Evolutionary conservation across 1,140 invertebrate species (phyloP), one percentile per base, ranked within the genome.

Genomic region (Thaumatotibia leucotreta): DNA sequence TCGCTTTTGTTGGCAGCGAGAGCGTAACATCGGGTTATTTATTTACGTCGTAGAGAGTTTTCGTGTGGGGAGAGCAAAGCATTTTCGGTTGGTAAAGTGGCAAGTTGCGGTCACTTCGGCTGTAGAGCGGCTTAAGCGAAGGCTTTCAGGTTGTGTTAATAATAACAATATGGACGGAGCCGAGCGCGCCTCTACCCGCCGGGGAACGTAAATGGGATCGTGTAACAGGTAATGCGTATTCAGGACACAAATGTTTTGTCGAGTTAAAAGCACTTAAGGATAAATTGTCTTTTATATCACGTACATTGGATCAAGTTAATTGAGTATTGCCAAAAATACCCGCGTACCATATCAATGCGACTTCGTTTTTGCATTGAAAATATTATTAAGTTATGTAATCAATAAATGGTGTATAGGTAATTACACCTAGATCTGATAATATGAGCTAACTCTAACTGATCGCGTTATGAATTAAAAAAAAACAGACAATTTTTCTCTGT

Each of bases 191-290:
- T 17, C 52, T 24, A 27, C 8, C 50, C 50, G 24, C 24, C 24
- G 52, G n/a, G n/a, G 24, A 17, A 58, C n/a, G 23, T 27, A 58
- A 58, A 27, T 58, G 24, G 52, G 24, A 31, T 35, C 23, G 32
- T 63, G 61, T 63, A 39, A 63, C 31, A 35, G 33, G 61, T 39
- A n/a, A 39, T 63, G 61, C 27, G 58, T 33, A 61, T 63, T 63
- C 61, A 31, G 24, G 24, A 32, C 14, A 62, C 33, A 62, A 39
- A 20, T 45, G 6, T 45, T 45, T 45, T 45, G 39, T 45, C 20
- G 39, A 45, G 39, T 45, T 45, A 45, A 45, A 45, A 45, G 17
- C 39, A 17, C 39, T 45, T 45, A 20, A 8, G 39, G 39, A 17
- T 17, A 45, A 45, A 45, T 45, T 45, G 17, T 45, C 39, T 45